Base-by-base conservation (phyloP, 2,797 vertebrate species). In the Delichon dasypus region DNA sequence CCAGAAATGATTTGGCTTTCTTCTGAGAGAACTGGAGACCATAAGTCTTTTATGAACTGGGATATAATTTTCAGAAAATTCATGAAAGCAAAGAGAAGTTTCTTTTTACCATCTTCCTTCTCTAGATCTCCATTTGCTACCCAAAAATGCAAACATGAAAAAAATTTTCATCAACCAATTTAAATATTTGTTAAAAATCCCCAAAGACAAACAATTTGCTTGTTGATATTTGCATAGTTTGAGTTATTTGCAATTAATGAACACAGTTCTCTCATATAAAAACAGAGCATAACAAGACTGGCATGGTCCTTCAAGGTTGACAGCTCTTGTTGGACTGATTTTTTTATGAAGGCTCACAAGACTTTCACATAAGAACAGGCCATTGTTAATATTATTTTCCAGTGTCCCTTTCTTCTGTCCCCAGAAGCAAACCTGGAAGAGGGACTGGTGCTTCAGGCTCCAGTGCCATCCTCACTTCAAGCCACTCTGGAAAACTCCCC, bases 391-490 rank as follows among this genome's bases (percentile, higher is more conserved):
- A 7, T 26, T 4, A 13, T 60, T 45, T 74, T 42, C 32, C 8
- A n/a, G 27, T 26, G 55, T 15, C 55, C 36, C 36, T 58, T 61
- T 27, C 19, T 40, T 6, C 44, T 4, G 2, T 36, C 13, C 15
- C 4, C 10, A 38, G 58, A 53, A 48, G 13, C 7, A 58, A 27
- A 62, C 7, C n/a, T 47, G 11, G 21, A 47, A 50, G 29, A 62
- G 23, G 8, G 19, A 23, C 4, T 14, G 42, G 9, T 0, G 2
- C 10, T 34, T 45, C 3, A 4, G 13, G 21, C 32, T 75, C 20
- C 34, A 36, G 38, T 0, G 0, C 5, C 10, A 70, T 58, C 18
- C 40, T 60, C 27, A 72, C 15, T 6, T 8, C 11, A 17, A 85
- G 26, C 23, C 61, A 19, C 27, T 18, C 18, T 17, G n/a, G 29